Conservation (phyloP, 1,140 invertebrate genomes). For the Cephus cinctus region DNA sequence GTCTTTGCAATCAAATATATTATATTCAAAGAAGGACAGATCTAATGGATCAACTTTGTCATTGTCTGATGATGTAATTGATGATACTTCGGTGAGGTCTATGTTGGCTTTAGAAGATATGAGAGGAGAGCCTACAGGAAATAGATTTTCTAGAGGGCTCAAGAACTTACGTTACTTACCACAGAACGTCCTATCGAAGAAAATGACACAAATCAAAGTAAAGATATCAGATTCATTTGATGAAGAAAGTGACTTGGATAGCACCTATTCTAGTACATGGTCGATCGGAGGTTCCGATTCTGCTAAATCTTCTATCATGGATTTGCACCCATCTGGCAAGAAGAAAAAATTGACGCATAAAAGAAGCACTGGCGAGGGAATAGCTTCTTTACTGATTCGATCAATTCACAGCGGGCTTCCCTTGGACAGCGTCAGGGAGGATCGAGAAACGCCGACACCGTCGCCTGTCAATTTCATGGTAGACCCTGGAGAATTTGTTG, state of each 20-base stretch:
- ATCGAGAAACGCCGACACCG: constrained; percentile 51
- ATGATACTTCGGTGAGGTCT: constrained; percentile 45
- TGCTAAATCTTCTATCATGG: constrained; percentile 20
- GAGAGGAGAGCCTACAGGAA: constrained; percentile 51
- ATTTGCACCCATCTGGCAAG: constrained; percentile 25
- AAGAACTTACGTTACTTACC: constrained; percentile 59
- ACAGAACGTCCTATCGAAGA: constrained; percentile 57
- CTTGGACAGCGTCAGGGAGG: constrained; percentile 61
- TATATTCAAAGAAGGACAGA: constrained; percentile 5
- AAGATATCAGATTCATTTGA: constrained; percentile 45
- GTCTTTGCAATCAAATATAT: constrained; percentile 16
- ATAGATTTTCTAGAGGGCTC: constrained; percentile 56
- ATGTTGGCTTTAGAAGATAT: constrained; percentile 61
- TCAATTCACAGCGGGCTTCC: constrained; percentile 61
- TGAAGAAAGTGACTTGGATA: constrained; percentile 42
- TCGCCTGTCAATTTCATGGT: constrained; percentile 36
- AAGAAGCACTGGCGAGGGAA: constrained; percentile 59
- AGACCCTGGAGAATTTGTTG: constrained; percentile 15
- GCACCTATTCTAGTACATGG: constrained; percentile 32
- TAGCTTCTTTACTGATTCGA: constrained; percentile 65
- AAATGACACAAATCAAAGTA: constrained; percentile 51
- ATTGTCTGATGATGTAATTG: constrained; percentile 37
- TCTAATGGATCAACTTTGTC: constrained; percentile 30
- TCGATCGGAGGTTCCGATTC: constrained; percentile 34
- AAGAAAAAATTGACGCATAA: constrained; percentile 56